Evolutionary conservation across 2,113 vertebrate species (phyloP), one percentile per base, ranked within the genome.

Genomic region (Cebidichthys violaceus): DNA sequence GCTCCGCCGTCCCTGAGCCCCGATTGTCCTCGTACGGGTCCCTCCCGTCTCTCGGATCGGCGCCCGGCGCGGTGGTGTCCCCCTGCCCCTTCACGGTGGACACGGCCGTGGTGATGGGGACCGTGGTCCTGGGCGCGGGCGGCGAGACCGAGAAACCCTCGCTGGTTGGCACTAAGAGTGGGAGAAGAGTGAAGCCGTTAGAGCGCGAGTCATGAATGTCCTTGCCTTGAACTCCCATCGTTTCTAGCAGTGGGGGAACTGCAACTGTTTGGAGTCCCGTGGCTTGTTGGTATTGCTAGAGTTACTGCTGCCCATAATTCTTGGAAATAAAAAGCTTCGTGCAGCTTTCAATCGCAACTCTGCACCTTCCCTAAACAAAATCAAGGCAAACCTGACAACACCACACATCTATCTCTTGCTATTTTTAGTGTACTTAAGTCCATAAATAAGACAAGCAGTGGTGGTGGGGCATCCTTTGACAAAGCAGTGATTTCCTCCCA

Each of bases 21-120:
- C 95, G 95, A 62, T 90, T 35, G 24, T 96, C 94, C 87, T 96
- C 95, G 0, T 94, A 96, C 20, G 95, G 96, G 90, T 96, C 96
- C 89, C 95, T 96, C 85, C 96, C 97, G 59, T 97, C 97, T 85
- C 96, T 95, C 2, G 96, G 95, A 92, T 96, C 96, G 11, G 94
- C 92, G 11, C 96, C 90, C 0, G 96, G 96, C 27, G 94, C 79
- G 0, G 92, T 94, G 15, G 84, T 95, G 92, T 96, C 97, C 57
- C 93, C 52, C 3, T 93, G 93, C 43, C 92, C 93, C 90, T 94
- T 96, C 85, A 92, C 92, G 9, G 95, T 94, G n/a, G 95, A 88
- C 47, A 90, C 94, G 52, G 94, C 94, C 47, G 96, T 95, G 89
- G 97, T 97, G 86, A 96, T 79, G 65, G 75, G 31, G 4, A 70